Percentiles rank a stretch among this genome's conserved stretches.
phyloP scores from a whole-genome alignment of 2,888 invertebrate genomes.

The Agriopis marginaria region DNA sequence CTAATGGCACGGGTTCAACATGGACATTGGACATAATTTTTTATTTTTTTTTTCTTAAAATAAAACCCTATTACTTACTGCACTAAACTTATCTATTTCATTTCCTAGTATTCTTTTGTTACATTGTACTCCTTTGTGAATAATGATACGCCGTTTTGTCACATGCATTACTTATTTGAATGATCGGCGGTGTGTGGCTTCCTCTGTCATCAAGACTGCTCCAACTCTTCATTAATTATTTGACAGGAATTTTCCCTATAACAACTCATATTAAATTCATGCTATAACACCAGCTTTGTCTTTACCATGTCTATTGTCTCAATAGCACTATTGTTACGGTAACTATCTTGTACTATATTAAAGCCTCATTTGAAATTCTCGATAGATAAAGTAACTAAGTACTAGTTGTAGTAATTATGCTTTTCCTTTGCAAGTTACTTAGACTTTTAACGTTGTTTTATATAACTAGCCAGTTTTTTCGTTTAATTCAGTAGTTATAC shows the following conservation, averaged over 20 bases:
- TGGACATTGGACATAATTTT: too few species aligned
- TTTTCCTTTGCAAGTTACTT: slow-evolving; percentile 24
- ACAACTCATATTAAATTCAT: slow-evolving; percentile 57
- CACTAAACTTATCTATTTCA: not conserved
- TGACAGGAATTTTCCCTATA: slow-evolving; percentile 32
- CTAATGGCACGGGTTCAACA: too few species aligned
- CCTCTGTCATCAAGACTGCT: slow-evolving; percentile 53
- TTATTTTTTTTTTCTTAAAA: too few species aligned
- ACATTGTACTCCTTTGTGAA: slow-evolving; percentile 6
- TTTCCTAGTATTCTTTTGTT: not conserved
- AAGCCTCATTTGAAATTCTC: slow-evolving; percentile 39
- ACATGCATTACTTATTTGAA: slow-evolving; percentile 3
- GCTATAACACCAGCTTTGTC: slow-evolving; percentile 50
- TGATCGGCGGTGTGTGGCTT: not conserved
- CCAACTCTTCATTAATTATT: slow-evolving; percentile 51
- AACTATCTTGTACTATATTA: slow-evolving; percentile 28
- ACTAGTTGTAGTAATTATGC: slow-evolving; percentile 33
- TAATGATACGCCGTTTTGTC: slow-evolving; percentile 7
- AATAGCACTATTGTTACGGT: not conserved
- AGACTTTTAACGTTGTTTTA: slow-evolving; percentile 30
- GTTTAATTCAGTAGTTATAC: slow-evolving; percentile 9
- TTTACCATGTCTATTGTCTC: slow-evolving; percentile 21
- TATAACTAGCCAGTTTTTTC: slow-evolving; percentile 20
- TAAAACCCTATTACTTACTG: not conserved
- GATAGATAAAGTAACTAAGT: slow-evolving; percentile 10